Evolutionary conservation across 2,888 invertebrate genomes (phyloP), one percentile per base, ranked within the genome.

Genomic region (Tiliacea citrago): DNA sequence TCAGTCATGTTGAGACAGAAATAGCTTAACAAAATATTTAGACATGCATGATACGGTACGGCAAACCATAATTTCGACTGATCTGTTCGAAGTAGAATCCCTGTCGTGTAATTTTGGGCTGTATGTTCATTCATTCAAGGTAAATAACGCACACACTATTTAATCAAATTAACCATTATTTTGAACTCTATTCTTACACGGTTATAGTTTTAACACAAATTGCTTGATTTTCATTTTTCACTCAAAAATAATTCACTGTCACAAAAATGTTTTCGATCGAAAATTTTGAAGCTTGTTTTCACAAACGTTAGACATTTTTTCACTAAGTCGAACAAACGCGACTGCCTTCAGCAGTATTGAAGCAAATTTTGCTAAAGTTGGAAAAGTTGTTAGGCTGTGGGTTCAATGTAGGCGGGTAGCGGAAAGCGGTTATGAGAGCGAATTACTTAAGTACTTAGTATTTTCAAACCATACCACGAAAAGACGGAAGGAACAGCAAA

Each of bases 361-460:
- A 73, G 66, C 68, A 53, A 55, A 80, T 82, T 84, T 86, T 80
- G 84, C 83, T 88, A 79, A 72, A 85, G 79, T 77, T 83, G 81
- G 73, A 83, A 83, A 79, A 67, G 18, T 69, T 47, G 39, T 18
- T 65, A 74, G 61, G 61, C 35, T 49, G 60, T 21, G 61, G 42
- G 0, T 57, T 68, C 39, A 24, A 49, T 58, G 35, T 58, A 4
- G 80, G 81, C 71, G 65, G 61, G 4, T 16, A 66, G 73, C 75
- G 76, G 61, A 0, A 21, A 79, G 83, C 75, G 77, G 12, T 9
- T 24, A 68, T 16, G 42, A 21, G 13, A 45, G 29, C 21, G 18
- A 45, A 45, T 45, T 45, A 45, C 10, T 13, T 13, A 39, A 39
- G 29, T n/a, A n/a, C n/a, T n/a, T n/a, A n/a, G n/a, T n/a, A n/a